A percentile compares a stretch with the other conserved stretches of the same genome.
Conservation (phyloP, 2,113 vertebrate genomes). For the Tapirus terrestris region DNA sequence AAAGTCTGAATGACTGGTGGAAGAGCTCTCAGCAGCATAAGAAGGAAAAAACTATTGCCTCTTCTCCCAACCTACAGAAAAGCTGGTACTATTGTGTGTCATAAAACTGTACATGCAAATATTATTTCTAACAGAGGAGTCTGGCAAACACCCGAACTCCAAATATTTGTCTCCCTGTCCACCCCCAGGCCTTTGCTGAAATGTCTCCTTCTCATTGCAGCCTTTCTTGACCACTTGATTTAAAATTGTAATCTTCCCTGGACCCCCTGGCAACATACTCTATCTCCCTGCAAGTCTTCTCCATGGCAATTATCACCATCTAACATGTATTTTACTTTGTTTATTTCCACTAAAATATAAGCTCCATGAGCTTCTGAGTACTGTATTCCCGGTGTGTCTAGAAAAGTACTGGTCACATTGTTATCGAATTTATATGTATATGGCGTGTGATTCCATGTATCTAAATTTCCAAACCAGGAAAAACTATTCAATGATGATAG, state of each 20-base stretch:
- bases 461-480: not conserved
- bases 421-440: not conserved
- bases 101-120: not conserved
- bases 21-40: conserved; percentile 2
- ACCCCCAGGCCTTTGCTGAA: not conserved
- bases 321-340: conserved; percentile 5
- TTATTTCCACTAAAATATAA: conserved; percentile 36
- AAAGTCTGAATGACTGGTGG: not conserved
- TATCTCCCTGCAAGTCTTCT: not conserved
- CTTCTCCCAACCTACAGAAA: not conserved
- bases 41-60: not conserved
- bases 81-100: not conserved
- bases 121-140: conserved; percentile 4
- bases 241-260: not conserved
- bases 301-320: not conserved
- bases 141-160: not conserved
- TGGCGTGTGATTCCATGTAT: not conserved
- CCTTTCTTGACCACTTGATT: not conserved
- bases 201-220: not conserved
- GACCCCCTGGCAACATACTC: not conserved
- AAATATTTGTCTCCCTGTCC: not conserved
- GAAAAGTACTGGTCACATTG: not conserved
- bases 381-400: not conserved
- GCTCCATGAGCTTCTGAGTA: not conserved
- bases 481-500: not conserved